phyloP scores from a whole-genome alignment of 2,797 vertebrate species.

The Pseudopleuronectes americanus region DNA sequence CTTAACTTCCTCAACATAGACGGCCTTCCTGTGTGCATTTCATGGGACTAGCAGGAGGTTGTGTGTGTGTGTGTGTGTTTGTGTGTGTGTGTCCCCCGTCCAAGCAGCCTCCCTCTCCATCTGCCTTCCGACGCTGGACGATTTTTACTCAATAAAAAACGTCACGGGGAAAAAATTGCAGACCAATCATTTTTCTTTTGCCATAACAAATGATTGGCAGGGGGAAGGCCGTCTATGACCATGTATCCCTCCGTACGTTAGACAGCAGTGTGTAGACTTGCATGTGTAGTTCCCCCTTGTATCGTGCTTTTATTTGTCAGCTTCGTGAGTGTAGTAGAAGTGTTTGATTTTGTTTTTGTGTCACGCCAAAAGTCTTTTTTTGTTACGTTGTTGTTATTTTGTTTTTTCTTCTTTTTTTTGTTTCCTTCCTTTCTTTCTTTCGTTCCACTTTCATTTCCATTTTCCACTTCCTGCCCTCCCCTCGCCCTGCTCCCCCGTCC shows the following conservation, averaged over 20 bases:
- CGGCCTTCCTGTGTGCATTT: constrained; percentile 27
- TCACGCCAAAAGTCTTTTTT: constrained; percentile 80
- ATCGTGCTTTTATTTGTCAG: constrained; percentile 75
- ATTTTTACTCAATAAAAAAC: constrained; percentile 19
- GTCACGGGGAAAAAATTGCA: constrained; percentile 18
- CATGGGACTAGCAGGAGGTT: constrained; percentile 10
- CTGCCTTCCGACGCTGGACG: not conserved
- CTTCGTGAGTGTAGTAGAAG: constrained; percentile 88
- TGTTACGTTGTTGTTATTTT: constrained; percentile 94
- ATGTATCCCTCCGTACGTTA: constrained; percentile 78
- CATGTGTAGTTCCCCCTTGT: constrained; percentile 74
- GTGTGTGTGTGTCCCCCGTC: not conserved
- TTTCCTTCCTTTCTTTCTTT: constrained; percentile 73
- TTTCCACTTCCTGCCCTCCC: constrained; percentile 65
- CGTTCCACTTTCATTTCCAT: constrained; percentile 78
- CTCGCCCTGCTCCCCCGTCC: constrained; percentile 53
- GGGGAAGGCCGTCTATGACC: constrained; percentile 15
- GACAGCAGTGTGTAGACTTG: constrained; percentile 85
- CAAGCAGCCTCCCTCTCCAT: constrained; percentile 17
- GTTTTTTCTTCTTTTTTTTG: constrained; percentile 85
- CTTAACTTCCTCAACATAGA: not conserved
- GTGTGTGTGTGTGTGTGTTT: constrained; percentile 3
- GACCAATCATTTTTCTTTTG: constrained; percentile 49
- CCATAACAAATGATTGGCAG: constrained; percentile 41
- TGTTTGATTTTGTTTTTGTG: constrained; percentile 82